Conservation (phyloP, 2,797 vertebrate genomes). For the Sebastes matsubarae region DNA sequence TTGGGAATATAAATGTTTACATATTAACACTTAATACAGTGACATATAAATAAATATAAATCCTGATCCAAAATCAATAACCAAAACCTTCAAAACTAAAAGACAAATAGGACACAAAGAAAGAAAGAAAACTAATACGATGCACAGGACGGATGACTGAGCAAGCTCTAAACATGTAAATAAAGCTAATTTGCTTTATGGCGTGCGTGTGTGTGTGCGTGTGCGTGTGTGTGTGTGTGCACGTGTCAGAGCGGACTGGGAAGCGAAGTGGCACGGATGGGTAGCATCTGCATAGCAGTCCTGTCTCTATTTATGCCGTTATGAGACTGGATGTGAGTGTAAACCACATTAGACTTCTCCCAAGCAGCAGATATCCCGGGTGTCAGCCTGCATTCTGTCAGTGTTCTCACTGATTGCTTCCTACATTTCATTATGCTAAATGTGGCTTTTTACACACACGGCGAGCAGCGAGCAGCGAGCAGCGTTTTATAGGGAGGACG, state of each 20-base stretch:
- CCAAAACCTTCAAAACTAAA: background rate
- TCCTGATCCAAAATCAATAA: background rate
- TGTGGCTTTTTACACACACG: constrained; percentile 60
- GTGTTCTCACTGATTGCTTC: constrained; percentile 77
- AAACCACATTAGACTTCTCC: constrained; percentile 73
- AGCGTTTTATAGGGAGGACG: constrained; percentile 43
- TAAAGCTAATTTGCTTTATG: constrained; percentile 34
- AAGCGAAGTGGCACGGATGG: constrained; percentile 52
- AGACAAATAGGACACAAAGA: background rate
- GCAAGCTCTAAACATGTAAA: constrained; percentile 43
- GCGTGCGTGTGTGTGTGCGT: background rate
- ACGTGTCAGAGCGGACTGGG: constrained; percentile 10
- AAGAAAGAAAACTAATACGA: constrained; percentile 4
- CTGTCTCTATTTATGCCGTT: constrained; percentile 64
- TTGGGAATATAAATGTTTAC: background rate
- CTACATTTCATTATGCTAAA: constrained; percentile 83
- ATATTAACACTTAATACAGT: background rate
- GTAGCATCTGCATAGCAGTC: constrained; percentile 73
- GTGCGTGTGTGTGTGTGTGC: constrained; percentile 1
- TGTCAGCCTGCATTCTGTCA: constrained; percentile 77
- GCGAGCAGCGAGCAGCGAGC: background rate
- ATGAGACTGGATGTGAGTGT: constrained; percentile 73
- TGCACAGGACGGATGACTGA: background rate
- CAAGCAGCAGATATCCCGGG: constrained; percentile 68
- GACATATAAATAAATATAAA: background rate